Base-by-base conservation (phyloP, 2,888 invertebrate genomes). In the Ophion ellenae region DNA sequence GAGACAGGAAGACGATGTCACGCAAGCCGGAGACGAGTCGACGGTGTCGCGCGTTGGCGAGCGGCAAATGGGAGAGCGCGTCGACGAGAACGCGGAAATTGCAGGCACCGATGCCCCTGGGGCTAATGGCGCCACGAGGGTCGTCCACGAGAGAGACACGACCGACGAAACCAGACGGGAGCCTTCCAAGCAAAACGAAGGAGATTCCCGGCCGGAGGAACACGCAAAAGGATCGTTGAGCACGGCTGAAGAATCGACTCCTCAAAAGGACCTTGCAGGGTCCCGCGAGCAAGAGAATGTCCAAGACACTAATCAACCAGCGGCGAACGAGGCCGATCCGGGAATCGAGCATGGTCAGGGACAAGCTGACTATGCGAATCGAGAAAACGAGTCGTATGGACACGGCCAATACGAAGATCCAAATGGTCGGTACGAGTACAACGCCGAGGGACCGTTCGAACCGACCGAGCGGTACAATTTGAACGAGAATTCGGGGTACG, bases 381-480 rank as follows among this genome's bases (percentile, higher is more conserved):
- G 40, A 47, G 32, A 47, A 9, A 78, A 86, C 2, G 66, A 40
- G 17, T 20, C 70, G 64, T 84, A 67, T 70, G 75, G 5, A 61
- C 84, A 57, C 53, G 86, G 87, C 40, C 7, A 40, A 63, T 87
- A 89, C 0, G 71, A 83, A 17, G 83, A 90, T 73, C 77, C 87
- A 0, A 84, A 89, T 9, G 63, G 59, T 1, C 84, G 89, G 5
- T 88, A 89, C 64, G 83, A 77, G 17, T 88, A 89, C 9, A 78
- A 87, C 0, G 78, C 14, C 75, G 45, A 76, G 61, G 76, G 77
- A n/a, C 45, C 83, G 14, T 85, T 87, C 82, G 66, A 76, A 73
- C 28, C 83, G 17, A 71, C 83, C 63, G 71, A 85, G 7, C 70
- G 82, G 1, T 80, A 85, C 24, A 59, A 76, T 81, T 10, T 61